These are phyloP conservation scores for Metallyticus violacea DNA, from an alignment of 2,888 invertebrate genomes.

Conservation along the genomic window DNA sequence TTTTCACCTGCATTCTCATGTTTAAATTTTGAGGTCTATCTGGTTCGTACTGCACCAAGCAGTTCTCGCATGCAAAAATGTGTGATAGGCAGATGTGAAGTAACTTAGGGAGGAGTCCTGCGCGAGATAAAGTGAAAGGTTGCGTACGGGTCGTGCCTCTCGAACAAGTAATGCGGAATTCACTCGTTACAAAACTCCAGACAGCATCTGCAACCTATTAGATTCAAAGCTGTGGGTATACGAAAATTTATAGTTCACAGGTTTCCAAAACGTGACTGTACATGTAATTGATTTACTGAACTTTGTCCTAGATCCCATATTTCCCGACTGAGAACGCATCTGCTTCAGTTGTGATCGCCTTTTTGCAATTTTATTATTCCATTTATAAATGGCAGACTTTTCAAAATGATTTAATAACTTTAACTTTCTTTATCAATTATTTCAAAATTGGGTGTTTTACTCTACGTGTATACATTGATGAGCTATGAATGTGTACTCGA, in stretches of 20 bases:
- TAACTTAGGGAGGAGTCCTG: not conserved
- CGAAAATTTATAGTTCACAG: not conserved
- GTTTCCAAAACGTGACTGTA: not conserved
- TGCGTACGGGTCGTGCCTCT: not conserved
- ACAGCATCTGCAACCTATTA: not conserved
- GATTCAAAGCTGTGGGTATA: not conserved
- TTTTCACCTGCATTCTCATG: no score
- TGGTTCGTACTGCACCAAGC: no score
- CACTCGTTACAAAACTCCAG: not conserved
- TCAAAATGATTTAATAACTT: no score
- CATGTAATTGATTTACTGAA: not conserved
- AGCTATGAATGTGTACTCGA: no score
- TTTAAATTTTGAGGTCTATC: no score
- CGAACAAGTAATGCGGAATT: not conserved
- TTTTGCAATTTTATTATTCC: no score
- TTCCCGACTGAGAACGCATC: not conserved
- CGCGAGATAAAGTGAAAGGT: not conserved
- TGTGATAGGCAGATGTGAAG: not conserved
- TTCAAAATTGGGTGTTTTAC: no score
- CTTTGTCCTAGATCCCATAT: not conserved
- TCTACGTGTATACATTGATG: no score
- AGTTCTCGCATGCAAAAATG: not conserved
- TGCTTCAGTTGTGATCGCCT: not conserved
- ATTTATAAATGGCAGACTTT: no score
- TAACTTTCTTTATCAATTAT: no score